A percentile compares a stretch with the other conserved stretches of the same genome.
Evolutionary conservation across 2,113 vertebrate species (phyloP).

Genomic region (Ardeotis arabs): DNA sequence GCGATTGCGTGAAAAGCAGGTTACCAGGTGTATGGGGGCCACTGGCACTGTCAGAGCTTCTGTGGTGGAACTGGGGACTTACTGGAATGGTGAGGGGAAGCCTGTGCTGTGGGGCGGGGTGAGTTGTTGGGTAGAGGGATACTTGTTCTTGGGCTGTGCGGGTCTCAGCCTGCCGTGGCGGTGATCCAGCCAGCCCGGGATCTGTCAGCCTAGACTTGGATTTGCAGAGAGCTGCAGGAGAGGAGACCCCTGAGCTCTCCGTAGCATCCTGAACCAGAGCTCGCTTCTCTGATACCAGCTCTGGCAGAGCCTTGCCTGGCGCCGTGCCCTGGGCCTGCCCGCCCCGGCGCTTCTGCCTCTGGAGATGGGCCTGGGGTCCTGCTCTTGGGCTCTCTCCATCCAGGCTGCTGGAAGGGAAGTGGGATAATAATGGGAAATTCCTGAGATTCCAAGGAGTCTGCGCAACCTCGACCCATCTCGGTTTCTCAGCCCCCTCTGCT

Average conservation of each 20-base stretch:
- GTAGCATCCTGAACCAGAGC: fast-evolving
- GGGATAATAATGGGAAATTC: slow-evolving; percentile 69
- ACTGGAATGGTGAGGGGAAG: fast-evolving
- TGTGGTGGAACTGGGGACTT: not conserved
- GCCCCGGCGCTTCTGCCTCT: not conserved
- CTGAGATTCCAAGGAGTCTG: slow-evolving; percentile 64
- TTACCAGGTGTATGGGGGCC: not conserved
- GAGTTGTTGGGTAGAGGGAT: fast-evolving
- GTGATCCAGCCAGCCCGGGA: not conserved
- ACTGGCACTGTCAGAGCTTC: fast-evolving
- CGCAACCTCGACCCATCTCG: slow-evolving; percentile 9
- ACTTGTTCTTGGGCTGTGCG: not conserved
- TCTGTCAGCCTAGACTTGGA: not conserved
- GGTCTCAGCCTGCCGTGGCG: fast-evolving
- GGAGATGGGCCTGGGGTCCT: not conserved
- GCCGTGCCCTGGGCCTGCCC: not conserved
- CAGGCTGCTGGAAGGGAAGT: slow-evolving; percentile 28
- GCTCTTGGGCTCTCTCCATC: not conserved
- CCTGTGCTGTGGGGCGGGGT: not conserved
- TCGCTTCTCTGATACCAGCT: not conserved
- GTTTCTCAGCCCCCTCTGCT: slow-evolving; percentile 21
- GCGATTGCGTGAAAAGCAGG: fast-evolving
- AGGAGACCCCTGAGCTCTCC: not conserved
- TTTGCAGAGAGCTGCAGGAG: not conserved
- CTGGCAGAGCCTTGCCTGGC: not conserved